phyloP scores from a whole-genome alignment of 2,888 invertebrate genomes.

The Ophion costatus region DNA sequence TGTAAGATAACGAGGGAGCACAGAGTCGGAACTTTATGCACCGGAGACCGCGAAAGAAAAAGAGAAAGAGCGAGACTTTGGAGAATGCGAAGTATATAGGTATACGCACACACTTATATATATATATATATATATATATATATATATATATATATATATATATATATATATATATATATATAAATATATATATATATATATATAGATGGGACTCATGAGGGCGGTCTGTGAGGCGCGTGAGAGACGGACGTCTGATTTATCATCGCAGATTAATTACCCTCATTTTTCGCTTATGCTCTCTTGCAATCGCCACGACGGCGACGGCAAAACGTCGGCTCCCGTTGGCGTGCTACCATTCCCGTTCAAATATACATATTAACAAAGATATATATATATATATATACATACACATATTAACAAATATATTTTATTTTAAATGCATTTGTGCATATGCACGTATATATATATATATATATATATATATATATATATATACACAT shows the following conservation, averaged over 20 bases:
- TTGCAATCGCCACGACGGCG: conserved; percentile 64
- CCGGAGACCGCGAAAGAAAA: conserved; percentile 15
- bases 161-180: too few species aligned
- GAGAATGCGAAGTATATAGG: conserved; percentile 27
- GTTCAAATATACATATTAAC: background rate
- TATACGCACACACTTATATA: background rate
- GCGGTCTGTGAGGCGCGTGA: conserved; percentile 54
- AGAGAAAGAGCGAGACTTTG: conserved; percentile 9
- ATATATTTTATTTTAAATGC: too few species aligned
- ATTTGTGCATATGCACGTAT: conserved; percentile 15
- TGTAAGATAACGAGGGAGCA: too few species aligned
- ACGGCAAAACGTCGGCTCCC: conserved; percentile 62
- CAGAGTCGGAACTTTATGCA: too few species aligned
- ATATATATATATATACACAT: too few species aligned
- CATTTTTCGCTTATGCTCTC: conserved; percentile 65
- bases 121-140: conserved; percentile 15
- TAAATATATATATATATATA: conserved; percentile 25
- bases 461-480: too few species aligned
- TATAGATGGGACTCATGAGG: conserved; percentile 20
- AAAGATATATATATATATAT: background rate
- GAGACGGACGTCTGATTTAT: conserved; percentile 68
- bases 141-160: too few species aligned
- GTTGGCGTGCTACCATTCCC: conserved; percentile 56
- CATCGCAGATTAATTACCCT: conserved; percentile 71
- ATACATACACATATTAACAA: conserved; percentile 3